Conservation (phyloP, 2,113 vertebrate genomes). For the Bufo gargarizans region DNA sequence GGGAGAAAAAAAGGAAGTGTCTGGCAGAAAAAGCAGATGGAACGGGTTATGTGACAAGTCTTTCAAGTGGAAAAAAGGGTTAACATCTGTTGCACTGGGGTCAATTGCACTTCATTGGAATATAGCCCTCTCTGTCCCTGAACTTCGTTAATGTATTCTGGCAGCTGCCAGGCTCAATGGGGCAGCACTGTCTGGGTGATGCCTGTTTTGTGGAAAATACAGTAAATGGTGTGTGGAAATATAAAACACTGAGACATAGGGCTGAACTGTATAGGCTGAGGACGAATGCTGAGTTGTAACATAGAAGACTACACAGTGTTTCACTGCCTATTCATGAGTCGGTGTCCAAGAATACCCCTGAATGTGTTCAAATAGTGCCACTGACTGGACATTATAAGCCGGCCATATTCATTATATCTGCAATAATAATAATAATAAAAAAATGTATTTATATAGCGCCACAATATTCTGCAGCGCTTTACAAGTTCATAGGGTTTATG, state of each 20-base stretch:
- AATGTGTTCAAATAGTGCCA: not conserved
- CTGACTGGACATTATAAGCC: not conserved
- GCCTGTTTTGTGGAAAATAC: not conserved
- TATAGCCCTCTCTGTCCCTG: not conserved
- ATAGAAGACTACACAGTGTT: not conserved
- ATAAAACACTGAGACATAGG: not conserved
- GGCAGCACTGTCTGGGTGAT: not conserved
- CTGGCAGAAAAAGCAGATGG: constrained; percentile 7
- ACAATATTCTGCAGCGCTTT: too few relatives aligned
- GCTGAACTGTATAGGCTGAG: not conserved
- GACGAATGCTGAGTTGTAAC: not conserved
- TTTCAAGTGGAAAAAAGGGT: constrained; percentile 34
- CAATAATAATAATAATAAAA: too few relatives aligned
- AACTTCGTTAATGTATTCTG: constrained; percentile 23
- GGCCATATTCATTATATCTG: not conserved
- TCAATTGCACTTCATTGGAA: constrained; percentile 42
- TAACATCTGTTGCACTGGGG: constrained; percentile 29
- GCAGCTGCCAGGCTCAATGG: constrained; percentile 10
- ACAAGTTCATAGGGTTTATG: too few relatives aligned
- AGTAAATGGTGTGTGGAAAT: not conserved
- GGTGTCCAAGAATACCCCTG: not conserved
- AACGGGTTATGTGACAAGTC: not conserved
- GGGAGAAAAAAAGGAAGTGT: constrained; percentile 3
- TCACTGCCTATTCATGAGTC: not conserved
- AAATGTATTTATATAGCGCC: too few relatives aligned